Evolutionary conservation across 2,888 invertebrate species (phyloP), one percentile per base, ranked within the genome.

Genomic region (Clostera curtula): DNA sequence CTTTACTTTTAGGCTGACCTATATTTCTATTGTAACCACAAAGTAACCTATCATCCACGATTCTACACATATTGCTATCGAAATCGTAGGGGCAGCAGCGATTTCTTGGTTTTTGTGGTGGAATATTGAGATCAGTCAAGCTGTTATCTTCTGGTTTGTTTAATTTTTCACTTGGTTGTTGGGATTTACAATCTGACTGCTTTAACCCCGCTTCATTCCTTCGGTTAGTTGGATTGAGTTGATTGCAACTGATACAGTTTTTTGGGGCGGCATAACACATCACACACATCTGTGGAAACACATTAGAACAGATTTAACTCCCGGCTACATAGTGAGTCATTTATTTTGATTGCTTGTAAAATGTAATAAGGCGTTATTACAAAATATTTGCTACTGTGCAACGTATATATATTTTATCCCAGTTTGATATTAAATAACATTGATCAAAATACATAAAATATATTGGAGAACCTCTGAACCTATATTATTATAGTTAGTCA

Each of bases 21-120:
- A 56, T 18, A 37, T 79, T 77, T 24, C 27, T 62, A 29, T 79
- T 61, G 25, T 52, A 79, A 4, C 77, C 79, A 37, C 79, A 79
- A 7, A 76, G 44, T 1, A 69, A 9, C 43, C 74, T 61, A 19
- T 76, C 67, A 11, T 68, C 67, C 2, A 76, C 45, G n/a, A 40
- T 26, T 52, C 48, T 58, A 28, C 79, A 79, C 8, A 57, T 19
- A 5, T 27, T 56, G 19, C 65, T 49, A 20, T 77, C 61, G 29
- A 73, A 77, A 13, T 71, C 54, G 25, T 80, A 79, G 0, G 76
- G 75, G 31, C 76, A 76, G 32, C 79, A 79, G 3, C 46, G 50
- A 3, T 45, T 68, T 21, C 49, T 44, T 7, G 29, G 44, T 14
- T 22, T 25, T 10, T 6, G 21, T 11, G n/a, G 1, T 2, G 8